Conservation (phyloP, 1,140 invertebrate species). For the Drosophila truncata region DNA sequence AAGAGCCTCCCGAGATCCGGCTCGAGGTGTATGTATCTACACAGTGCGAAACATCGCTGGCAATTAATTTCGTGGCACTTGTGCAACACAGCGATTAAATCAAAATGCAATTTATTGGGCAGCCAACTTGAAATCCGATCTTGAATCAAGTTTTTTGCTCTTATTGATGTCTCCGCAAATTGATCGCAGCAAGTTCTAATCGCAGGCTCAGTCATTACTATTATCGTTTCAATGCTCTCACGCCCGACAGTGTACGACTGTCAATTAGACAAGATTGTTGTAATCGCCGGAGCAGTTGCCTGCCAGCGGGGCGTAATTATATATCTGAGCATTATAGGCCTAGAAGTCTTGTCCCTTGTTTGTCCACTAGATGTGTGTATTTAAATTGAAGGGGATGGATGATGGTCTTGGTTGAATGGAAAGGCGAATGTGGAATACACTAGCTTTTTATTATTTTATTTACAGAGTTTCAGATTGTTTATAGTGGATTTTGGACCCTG, state of each 20-base stretch:
- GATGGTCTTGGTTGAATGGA: background rate
- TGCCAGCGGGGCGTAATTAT: conserved; percentile 42
- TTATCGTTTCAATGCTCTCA: conserved; percentile 42
- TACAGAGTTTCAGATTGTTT: background rate
- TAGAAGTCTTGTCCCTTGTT: conserved; percentile 14
- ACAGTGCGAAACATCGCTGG: conserved; percentile 59
- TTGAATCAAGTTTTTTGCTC: conserved; percentile 17
- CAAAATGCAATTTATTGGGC: conserved; percentile 52
- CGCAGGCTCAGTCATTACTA: conserved; percentile 6
- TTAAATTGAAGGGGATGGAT: background rate
- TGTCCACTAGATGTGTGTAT: conserved; percentile 3
- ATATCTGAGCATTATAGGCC: conserved; percentile 18
- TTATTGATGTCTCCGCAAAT: conserved; percentile 66
- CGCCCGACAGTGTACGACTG: conserved; percentile 31
- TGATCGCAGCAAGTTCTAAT: conserved; percentile 56
- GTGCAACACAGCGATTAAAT: conserved; percentile 55
- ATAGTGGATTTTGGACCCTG: background rate
- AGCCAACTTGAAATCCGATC: conserved; percentile 37
- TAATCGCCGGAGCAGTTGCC: conserved; percentile 7
- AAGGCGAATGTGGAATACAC: background rate
- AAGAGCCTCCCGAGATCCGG: conserved; percentile 47
- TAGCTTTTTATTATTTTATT: background rate
- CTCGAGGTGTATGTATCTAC: conserved; percentile 31
- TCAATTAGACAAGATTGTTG: conserved; percentile 52
- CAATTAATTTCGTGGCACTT: conserved; percentile 70